Evolutionary conservation across 2,888 invertebrate genomes (phyloP).

Genomic region (Pollenia labialis): DNA sequence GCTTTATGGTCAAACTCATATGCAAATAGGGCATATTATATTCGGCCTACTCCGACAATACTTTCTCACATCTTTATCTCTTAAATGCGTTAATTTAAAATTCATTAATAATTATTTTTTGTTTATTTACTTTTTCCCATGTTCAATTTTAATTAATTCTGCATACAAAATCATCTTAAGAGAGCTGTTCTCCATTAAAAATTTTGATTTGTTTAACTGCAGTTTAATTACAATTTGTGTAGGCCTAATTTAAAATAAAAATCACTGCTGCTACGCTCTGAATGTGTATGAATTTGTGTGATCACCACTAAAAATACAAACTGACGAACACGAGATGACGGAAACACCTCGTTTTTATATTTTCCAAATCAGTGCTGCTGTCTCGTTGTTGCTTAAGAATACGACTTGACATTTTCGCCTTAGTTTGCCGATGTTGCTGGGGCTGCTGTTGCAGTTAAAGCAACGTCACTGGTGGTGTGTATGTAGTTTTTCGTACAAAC

Average conservation of each 20-base stretch:
- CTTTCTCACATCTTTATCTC: neutral
- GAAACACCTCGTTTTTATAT: conserved; percentile 71
- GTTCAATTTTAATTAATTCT: conserved; percentile 33
- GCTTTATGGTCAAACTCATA: no score
- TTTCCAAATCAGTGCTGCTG: conserved; percentile 49
- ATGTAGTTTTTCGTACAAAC: neutral
- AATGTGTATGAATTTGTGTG: neutral
- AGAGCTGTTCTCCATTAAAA: conserved; percentile 12
- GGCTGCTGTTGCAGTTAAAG: neutral
- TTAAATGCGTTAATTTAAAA: neutral
- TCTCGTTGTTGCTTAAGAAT: conserved; percentile 34
- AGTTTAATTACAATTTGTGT: conserved; percentile 64
- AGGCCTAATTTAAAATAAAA: conserved; percentile 59
- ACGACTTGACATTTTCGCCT: conserved; percentile 41
- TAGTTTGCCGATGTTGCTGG: conserved; percentile 9
- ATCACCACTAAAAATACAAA: conserved; percentile 45
- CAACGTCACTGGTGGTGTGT: conserved; percentile 5
- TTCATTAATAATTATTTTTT: neutral
- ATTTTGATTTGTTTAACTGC: conserved; percentile 28
- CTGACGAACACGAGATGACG: conserved; percentile 55
- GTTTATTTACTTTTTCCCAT: conserved; percentile 15
- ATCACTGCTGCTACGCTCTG: neutral
- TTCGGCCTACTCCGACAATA: neutral
- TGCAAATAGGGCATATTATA: neutral
- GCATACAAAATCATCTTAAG: conserved; percentile 14